Conservation (phyloP, 37 sponge, comb jelly and placozoan genomes). For the Cladorhizidae sp. region DNA sequence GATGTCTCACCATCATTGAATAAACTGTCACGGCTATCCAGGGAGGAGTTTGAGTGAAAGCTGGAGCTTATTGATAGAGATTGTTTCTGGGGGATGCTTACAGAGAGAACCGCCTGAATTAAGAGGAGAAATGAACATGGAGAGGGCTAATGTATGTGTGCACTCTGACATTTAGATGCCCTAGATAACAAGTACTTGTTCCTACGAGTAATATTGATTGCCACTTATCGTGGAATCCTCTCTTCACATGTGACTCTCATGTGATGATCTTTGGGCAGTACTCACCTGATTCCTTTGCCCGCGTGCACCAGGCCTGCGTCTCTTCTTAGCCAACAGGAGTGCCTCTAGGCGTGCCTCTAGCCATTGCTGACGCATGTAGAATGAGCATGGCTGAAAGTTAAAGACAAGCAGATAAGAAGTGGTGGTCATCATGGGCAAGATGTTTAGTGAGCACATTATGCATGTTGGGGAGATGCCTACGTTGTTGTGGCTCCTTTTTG, state of each 20-base stretch:
- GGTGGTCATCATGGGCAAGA: background rate
- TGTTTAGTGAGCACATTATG: background rate
- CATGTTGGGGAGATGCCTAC: background rate
- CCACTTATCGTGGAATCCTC: too few relatives aligned
- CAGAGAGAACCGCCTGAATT: too few relatives aligned
- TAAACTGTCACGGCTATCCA: background rate
- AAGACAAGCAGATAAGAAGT: background rate
- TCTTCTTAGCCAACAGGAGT: conserved; percentile 27
- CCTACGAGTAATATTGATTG: too few relatives aligned
- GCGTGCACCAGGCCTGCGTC: conserved; percentile 51
- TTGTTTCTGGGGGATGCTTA: too few relatives aligned
- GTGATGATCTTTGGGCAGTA: too few relatives aligned
- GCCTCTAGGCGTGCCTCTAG: conserved; percentile 44
- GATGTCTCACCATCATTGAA: background rate
- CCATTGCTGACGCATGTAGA: conserved; percentile 38
- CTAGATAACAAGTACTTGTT: too few relatives aligned
- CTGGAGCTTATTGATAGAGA: too few relatives aligned
- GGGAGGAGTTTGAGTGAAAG: background rate
- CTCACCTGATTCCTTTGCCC: conserved; percentile 17
- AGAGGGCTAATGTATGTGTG: too few relatives aligned
- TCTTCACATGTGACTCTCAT: too few relatives aligned
- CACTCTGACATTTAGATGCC: too few relatives aligned
- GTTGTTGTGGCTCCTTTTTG: conserved; percentile 4
- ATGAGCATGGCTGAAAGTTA: background rate
- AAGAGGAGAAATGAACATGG: too few relatives aligned